These are phyloP conservation scores for Siniperca obscura DNA, from an alignment of 2,797 vertebrate genomes.

Conservation along the genomic window DNA sequence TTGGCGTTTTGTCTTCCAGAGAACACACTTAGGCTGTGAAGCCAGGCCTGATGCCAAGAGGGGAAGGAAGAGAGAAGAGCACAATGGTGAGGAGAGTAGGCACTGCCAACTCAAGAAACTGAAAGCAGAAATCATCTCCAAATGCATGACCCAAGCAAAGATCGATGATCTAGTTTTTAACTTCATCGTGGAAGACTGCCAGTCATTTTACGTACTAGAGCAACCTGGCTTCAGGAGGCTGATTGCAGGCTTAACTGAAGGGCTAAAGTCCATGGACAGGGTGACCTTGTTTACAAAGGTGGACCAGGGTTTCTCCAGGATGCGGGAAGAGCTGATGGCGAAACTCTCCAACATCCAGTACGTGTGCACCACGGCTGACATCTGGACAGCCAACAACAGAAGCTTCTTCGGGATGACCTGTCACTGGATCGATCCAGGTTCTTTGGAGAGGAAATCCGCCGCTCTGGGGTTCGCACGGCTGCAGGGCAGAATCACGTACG, in stretches of 20 bases:
- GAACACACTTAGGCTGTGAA: conserved; percentile 80
- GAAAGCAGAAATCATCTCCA: conserved; percentile 81
- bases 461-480: conserved; percentile 80
- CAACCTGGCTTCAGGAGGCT: conserved; percentile 81
- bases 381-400: conserved; percentile 80
- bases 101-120: conserved; percentile 81
- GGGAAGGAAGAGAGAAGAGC: conserved; percentile 74
- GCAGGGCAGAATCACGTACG: conserved; percentile 75
- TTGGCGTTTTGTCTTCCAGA: conserved; percentile 66
- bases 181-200: conserved; percentile 83
- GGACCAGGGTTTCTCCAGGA: conserved; percentile 77
- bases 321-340: conserved; percentile 78
- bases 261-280: conserved; percentile 79
- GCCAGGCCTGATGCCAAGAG: conserved; percentile 78
- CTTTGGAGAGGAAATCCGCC: conserved; percentile 83
- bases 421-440: conserved; percentile 81
- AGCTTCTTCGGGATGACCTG: conserved; percentile 86
- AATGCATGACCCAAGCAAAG: conserved; percentile 77
- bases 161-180: conserved; percentile 77
- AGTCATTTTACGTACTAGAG: conserved; percentile 80
- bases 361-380: conserved; percentile 84
- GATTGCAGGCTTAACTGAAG: conserved; percentile 80
- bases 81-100: conserved; percentile 74
- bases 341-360: conserved; percentile 77
- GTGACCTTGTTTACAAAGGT: conserved; percentile 78